Percentiles rank a stretch among this genome's conserved stretches.
Evolutionary conservation across 2,888 invertebrate species (phyloP).

Genomic region (Cryptophagus acutangulus): DNA sequence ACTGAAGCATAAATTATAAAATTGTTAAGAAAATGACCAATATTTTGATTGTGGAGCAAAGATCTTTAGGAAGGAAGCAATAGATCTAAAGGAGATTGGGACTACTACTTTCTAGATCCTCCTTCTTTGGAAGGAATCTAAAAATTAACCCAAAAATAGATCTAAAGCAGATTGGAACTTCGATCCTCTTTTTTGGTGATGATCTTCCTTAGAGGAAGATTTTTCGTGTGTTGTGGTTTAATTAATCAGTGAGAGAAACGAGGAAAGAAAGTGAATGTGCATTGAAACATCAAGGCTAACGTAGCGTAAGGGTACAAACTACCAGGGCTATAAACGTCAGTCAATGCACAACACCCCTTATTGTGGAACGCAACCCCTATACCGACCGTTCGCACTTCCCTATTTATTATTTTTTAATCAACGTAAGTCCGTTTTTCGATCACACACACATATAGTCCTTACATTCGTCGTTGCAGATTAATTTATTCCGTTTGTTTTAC

Average conservation of each 20-base stretch:
- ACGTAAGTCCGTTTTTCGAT: conserved; percentile 24
- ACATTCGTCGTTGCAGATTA: conserved; percentile 29
- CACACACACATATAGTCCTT: conserved; percentile 13
- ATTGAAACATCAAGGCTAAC: conserved; percentile 7
- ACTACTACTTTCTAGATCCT: no score
- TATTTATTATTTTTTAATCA: conserved; percentile 42
- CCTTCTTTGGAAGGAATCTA: no score
- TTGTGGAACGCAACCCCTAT: conserved; percentile 10
- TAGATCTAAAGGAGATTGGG: no score
- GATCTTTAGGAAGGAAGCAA: no score
- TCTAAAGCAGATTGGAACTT: no score
- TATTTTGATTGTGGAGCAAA: no score
- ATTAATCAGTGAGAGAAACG: not conserved
- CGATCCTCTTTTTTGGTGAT: no score
- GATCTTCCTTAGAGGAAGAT: no score
- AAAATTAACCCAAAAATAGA: no score
- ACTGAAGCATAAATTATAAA: no score
- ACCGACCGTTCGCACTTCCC: conserved; percentile 32
- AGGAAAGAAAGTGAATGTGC: not conserved
- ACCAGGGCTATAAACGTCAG: conserved; percentile 20
- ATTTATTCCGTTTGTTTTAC: conserved; percentile 38
- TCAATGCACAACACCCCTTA: conserved; percentile 15
- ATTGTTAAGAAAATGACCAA: no score
- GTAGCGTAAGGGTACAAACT: conserved; percentile 15
- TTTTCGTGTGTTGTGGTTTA: no score